Base-by-base conservation (phyloP, 2,888 invertebrate species). In the Steinernema hermaphroditum region DNA sequence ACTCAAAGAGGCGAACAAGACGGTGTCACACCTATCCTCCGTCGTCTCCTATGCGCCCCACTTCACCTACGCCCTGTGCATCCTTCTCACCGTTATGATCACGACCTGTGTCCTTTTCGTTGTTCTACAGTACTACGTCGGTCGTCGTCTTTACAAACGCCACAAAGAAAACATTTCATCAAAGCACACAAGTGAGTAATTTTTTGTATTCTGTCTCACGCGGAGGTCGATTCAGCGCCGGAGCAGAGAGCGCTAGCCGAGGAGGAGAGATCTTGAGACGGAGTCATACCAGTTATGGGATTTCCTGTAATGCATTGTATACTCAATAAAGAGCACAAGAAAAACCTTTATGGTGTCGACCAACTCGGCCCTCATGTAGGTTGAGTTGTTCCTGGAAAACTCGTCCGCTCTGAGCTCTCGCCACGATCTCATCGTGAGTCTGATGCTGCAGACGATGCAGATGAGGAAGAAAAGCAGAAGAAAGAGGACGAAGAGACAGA, bases 311-410 rank as follows among this genome's bases (percentile, higher is more conserved):
- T 62, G 32, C 1, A 12, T 6, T 4, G 46, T 19, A 16, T 41
- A 46, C 16, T 46, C 2, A 46, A 46, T 14, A 2, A 4, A 14
- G 32, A 32, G 16, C 29, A 29, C 32, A 1, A 16, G 12, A 62
- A 34, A 27, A 8, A 34, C 62, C 62, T 32, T 29, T 12, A 62
- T 2, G 1, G 4, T 4, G 32, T 62, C 62, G 16, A 62, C 62
- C 27, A 32, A 32, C 2, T 8, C 14, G 16, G 62, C 62, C 29
- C 14, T 62, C 16, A 32, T 62, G 32, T 62, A 62, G 2, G 62
- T 62, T 1, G 62, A 62, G 62, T 62, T 62, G 62, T 62, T 62
- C 32, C 62, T 62, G 1, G 62, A 27, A 54, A 54, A 9, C n/a
- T 54, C 32, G 1, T 4, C 62, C 27, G 2, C 16, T 16, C 19